These are phyloP conservation scores for Mus pahari DNA, from an alignment of 2,113 vertebrate genomes.

Conservation along the genomic window DNA sequence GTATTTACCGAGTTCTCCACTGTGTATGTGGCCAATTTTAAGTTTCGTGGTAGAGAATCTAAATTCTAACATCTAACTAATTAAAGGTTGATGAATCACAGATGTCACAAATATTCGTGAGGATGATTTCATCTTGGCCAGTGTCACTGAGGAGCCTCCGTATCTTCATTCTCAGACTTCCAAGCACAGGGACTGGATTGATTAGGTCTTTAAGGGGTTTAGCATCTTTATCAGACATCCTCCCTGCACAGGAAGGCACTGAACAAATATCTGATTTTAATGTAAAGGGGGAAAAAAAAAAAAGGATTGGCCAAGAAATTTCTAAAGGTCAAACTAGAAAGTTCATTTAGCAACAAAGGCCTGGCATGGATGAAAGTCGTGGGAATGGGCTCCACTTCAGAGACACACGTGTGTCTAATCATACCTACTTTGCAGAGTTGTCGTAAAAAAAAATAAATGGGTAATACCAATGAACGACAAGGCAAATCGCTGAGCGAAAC, in stretches of 20 bases:
- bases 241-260: not conserved
- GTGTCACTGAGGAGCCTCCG: not conserved
- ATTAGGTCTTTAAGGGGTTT: not conserved
- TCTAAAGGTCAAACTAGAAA: slow-evolving; percentile 37
- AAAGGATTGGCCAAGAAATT: slow-evolving; percentile 41
- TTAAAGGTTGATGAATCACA: not conserved
- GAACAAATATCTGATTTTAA: slow-evolving; percentile 42
- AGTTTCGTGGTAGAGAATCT: slow-evolving; percentile 21
- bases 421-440: not conserved
- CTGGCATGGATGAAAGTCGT: slow-evolving; percentile 16
- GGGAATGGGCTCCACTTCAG: not conserved
- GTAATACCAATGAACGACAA: not conserved
- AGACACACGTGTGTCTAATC: not conserved
- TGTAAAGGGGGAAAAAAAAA: not conserved
- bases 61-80: not conserved
- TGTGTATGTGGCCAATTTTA: slow-evolving; percentile 1
- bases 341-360: slow-evolving; percentile 21
- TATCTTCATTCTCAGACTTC: not conserved
- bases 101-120: not conserved
- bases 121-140: not conserved
- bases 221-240: not conserved
- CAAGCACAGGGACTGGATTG: not conserved
- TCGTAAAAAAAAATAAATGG: not conserved
- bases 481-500: not conserved
- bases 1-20: slow-evolving; percentile 37